These are phyloP conservation scores for Pardosa pseudoannulata DNA, from an alignment of 2,888 invertebrate species.

Conservation along the genomic window DNA sequence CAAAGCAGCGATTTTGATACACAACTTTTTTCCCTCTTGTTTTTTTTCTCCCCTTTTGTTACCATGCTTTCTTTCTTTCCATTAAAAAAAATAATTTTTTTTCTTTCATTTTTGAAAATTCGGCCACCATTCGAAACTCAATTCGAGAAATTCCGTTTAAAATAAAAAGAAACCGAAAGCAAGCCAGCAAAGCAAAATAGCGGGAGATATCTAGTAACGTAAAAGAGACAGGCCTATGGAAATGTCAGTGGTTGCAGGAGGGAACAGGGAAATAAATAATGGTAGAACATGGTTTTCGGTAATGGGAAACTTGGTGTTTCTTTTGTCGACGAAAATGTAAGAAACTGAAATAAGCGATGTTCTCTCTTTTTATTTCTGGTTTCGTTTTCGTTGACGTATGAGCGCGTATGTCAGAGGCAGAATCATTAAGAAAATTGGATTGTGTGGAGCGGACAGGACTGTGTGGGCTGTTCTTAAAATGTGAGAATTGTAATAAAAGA, in stretches of 20 bases:
- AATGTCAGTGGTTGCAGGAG: constrained; percentile 1
- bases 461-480: not conserved
- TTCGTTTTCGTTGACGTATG: not conserved
- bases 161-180: too few relatives aligned
- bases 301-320: not conserved
- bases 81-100: too few relatives aligned
- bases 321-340: constrained; percentile 12
- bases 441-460: not conserved
- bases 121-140: not conserved
- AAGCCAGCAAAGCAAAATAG: not conserved
- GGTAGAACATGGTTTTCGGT: not conserved
- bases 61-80: not conserved
- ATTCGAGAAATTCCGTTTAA: not conserved
- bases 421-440: constrained; percentile 16
- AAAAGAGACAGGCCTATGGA: constrained; percentile 12
- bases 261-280: constrained; percentile 5
- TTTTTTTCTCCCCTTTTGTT: too few relatives aligned
- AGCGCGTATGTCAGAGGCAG: not conserved
- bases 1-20: not conserved
- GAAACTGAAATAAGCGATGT: constrained; percentile 11
- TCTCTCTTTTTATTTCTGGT: too few relatives aligned
- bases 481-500: not conserved
- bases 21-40: too few relatives aligned
- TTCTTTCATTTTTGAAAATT: not conserved
- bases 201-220: not conserved